Percentiles rank a stretch among this genome's conserved stretches.
These are phyloP conservation scores for Mionectes macconnelli DNA, from an alignment of 2,113 vertebrate genomes.

Conservation along the genomic window DNA sequence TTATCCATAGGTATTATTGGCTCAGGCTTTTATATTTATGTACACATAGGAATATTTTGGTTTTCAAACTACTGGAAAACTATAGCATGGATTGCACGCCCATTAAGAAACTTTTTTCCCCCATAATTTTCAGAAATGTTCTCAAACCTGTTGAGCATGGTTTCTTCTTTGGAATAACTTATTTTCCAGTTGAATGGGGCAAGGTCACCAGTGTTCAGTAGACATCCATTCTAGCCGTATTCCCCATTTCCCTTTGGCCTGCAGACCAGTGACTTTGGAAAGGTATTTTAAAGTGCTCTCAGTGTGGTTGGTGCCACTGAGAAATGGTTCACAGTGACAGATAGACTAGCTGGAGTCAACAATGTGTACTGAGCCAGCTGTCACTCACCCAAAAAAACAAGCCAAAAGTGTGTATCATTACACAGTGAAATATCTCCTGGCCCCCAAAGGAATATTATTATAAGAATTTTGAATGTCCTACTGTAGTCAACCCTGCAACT, in stretches of 20 bases:
- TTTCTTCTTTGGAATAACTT: neutral
- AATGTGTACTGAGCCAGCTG: neutral
- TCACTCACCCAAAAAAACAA: neutral
- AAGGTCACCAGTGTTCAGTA: neutral
- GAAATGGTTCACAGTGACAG: neutral
- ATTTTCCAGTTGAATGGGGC: neutral
- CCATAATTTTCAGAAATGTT: neutral
- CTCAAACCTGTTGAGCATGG: neutral
- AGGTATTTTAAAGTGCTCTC: neutral
- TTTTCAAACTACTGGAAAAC: neutral
- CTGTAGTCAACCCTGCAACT: fast-evolving
- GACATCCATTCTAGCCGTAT: fast-evolving
- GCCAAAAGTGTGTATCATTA: neutral
- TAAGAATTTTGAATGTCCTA: neutral
- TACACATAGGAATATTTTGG: neutral
- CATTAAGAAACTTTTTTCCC: too few species aligned
- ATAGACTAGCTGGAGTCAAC: fast-evolving
- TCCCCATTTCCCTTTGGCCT: neutral
- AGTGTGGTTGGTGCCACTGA: neutral
- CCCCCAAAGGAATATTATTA: neutral
- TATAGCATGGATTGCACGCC: fast-evolving
- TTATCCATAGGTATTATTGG: neutral
- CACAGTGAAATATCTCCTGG: neutral
- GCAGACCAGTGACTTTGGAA: neutral
- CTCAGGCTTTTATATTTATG: neutral